These are phyloP conservation scores for Apostichopus californicus DNA, from an alignment of 35 echinoderm and acorn worm genomes.

Conservation along the genomic window DNA sequence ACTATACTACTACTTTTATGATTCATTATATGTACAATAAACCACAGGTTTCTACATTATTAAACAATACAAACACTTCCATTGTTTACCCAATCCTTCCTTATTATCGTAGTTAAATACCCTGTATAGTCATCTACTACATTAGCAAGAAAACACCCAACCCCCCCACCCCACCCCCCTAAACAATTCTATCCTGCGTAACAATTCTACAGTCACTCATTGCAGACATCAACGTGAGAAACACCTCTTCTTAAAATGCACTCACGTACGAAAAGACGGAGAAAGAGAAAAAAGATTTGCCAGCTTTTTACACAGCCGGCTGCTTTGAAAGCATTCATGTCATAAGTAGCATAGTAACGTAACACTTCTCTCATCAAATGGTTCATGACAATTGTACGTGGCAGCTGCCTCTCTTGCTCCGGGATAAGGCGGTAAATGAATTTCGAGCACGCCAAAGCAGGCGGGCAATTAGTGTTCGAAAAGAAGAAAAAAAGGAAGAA, in stretches of 20 bases:
- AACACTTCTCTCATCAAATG: slow-evolving; percentile 10
- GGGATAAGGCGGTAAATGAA: slow-evolving; percentile 30
- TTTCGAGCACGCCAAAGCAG: slow-evolving; percentile 21
- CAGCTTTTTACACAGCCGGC: background rate
- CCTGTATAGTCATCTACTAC: too few species aligned
- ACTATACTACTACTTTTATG: too few species aligned
- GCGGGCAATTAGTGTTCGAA: background rate
- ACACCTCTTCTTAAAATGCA: background rate
- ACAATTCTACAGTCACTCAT: background rate
- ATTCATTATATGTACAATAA: too few species aligned
- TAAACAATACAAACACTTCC: too few species aligned
- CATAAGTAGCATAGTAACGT: background rate
- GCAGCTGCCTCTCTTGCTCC: slow-evolving; percentile 22
- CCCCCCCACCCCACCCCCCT: too few species aligned
- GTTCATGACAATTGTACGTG: background rate
- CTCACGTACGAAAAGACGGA: background rate
- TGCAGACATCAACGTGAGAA: background rate
- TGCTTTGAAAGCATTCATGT: background rate
- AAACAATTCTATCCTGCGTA: too few species aligned
- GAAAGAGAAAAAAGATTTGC: too few species aligned
- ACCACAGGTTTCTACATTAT: too few species aligned
- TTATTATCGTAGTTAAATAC: too few species aligned
- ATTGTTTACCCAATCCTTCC: too few species aligned
- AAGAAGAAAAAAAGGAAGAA: background rate
- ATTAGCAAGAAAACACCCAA: too few species aligned